phyloP scores from a whole-genome alignment of 53 echinoderm and acorn worm species.

The Astropecten irregularis region DNA sequence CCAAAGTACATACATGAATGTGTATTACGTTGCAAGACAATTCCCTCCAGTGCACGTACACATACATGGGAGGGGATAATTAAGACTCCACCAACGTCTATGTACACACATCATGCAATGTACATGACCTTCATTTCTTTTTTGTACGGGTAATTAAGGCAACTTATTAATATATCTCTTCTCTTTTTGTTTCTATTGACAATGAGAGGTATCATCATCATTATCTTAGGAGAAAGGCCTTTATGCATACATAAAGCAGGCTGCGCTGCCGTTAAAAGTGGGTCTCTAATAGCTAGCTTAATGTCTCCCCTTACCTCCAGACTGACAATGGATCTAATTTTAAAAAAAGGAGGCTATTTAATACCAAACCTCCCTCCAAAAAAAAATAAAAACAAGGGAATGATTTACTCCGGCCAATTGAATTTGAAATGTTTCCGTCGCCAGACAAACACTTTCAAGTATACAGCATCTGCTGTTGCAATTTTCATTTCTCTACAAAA shows the following conservation, averaged over 20 bases:
- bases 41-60: too few relatives aligned
- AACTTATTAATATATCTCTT: not conserved
- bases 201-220: not conserved
- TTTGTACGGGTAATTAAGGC: too few relatives aligned
- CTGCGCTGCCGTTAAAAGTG: slow-evolving; percentile 17
- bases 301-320: slow-evolving; percentile 12
- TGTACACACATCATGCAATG: too few relatives aligned
- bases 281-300: slow-evolving; percentile 11
- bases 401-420: too few relatives aligned
- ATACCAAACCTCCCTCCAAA: too few relatives aligned
- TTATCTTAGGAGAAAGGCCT: slow-evolving; percentile 35
- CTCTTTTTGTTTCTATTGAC: not conserved
- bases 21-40: too few relatives aligned
- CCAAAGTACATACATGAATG: too few relatives aligned
- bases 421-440: slow-evolving; percentile 51
- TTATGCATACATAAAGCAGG: not conserved
- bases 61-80: too few relatives aligned
- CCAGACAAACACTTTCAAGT: slow-evolving; percentile 52
- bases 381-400: too few relatives aligned
- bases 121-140: too few relatives aligned
- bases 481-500: slow-evolving; percentile 40
- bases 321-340: slow-evolving; percentile 37
- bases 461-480: slow-evolving; percentile 50
- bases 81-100: too few relatives aligned
- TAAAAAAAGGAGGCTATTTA: slow-evolving; percentile 1